Conservation (phyloP, 2,113 vertebrate species). For the Thamnaconus septentrionalis region DNA sequence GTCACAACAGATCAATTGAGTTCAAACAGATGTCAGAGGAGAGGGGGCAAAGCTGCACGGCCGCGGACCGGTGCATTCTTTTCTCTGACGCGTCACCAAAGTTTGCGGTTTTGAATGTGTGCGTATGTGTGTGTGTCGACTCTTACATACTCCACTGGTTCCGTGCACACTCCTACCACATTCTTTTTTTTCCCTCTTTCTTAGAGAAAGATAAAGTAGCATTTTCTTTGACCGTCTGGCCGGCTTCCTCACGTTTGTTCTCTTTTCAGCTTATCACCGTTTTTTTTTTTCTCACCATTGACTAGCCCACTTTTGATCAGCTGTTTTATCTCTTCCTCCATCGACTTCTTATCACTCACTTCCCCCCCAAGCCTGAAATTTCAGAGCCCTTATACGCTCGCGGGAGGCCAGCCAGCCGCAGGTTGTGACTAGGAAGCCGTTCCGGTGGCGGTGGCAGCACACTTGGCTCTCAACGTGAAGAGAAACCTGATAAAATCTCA, state of each 20-base stretch:
- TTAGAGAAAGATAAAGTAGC: too few species aligned
- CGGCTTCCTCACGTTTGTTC: not conserved
- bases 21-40: slow-evolving; percentile 65
- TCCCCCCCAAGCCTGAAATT: slow-evolving; percentile 2
- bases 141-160: too few species aligned
- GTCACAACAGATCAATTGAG: slow-evolving; percentile 74
- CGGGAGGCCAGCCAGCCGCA: slow-evolving; percentile 9
- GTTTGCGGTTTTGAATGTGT: slow-evolving; percentile 17
- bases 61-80: slow-evolving; percentile 63
- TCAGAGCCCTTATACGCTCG: too few species aligned
- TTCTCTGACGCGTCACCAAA: slow-evolving; percentile 27
- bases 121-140: slow-evolving; percentile 20
- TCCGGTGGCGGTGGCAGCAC: slow-evolving; percentile 10
- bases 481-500: slow-evolving; percentile 36
- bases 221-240: too few species aligned
- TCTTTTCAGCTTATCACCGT: not conserved
- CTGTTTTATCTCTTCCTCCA: not conserved
- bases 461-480: slow-evolving; percentile 17
- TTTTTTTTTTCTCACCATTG: not conserved
- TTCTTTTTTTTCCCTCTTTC: too few species aligned
- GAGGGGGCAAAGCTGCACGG: slow-evolving; percentile 46
- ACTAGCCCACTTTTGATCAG: not conserved
- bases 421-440: slow-evolving; percentile 15
- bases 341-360: slow-evolving; percentile 2
- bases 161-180: too few species aligned